A percentile compares a stretch with the other conserved stretches of the same genome.
Conservation (phyloP, 1,140 invertebrate species). For the Musca vetustissima region DNA sequence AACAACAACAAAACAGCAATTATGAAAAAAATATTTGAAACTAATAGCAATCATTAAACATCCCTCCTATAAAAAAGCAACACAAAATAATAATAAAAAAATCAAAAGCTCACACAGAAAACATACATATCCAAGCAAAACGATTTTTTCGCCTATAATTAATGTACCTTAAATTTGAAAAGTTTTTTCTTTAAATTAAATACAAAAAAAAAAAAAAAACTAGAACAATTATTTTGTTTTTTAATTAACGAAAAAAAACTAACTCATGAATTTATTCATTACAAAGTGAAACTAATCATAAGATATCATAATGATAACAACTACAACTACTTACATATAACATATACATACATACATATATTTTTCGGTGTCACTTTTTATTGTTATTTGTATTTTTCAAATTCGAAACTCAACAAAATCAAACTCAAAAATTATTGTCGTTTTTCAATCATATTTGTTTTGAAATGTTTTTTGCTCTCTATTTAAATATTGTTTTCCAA, state of each 20-base stretch:
- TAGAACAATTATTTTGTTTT: not conserved
- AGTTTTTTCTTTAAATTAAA: not conserved
- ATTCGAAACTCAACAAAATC: too few species aligned
- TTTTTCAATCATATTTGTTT: too few species aligned
- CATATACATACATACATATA: not conserved
- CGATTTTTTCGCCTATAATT: slow-evolving; percentile 7
- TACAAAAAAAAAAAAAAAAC: not conserved
- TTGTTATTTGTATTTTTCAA: too few species aligned
- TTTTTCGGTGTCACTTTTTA: slow-evolving; percentile 1
- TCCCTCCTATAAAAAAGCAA: not conserved
- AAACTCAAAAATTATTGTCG: too few species aligned
- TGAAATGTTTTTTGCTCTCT: too few species aligned
- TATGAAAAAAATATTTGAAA: not conserved
- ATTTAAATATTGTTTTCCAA: too few species aligned
- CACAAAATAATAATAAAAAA: not conserved
- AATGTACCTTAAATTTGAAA: slow-evolving; percentile 22
- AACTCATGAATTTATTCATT: not conserved
- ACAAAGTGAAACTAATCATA: too few species aligned
- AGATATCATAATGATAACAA: too few species aligned
- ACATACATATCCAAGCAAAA: too few species aligned
- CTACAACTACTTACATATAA: too few species aligned
- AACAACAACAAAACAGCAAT: not conserved
- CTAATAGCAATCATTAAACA: not conserved
- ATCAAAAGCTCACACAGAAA: not conserved
- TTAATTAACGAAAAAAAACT: not conserved